Evolutionary conservation across 2,113 vertebrate genomes (phyloP), one percentile per base, ranked within the genome.

Genomic region (Anguilla japonica): DNA sequence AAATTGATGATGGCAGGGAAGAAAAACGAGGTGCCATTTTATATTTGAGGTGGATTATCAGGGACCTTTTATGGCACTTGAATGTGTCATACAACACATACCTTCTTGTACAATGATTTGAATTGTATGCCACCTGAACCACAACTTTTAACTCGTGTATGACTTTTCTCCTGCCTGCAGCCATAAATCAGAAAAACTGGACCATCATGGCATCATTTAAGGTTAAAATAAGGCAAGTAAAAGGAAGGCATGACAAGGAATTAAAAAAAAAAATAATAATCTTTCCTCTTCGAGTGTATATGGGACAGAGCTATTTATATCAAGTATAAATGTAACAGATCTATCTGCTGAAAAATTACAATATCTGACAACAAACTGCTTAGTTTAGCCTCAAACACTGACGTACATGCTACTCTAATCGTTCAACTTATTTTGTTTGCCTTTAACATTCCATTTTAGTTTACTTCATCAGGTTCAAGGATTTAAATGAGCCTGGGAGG

Each of bases 101-200:
- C 75, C 71, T 53, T 85, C 84, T 85, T 80, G 84, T 85, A 79
- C 79, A 85, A 57, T n/a, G 78, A 85, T 85, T 80, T 60, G n/a
- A 85, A 80, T 85, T 85, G 79, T 57, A 85, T 85, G 84, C 56
- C 84, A 57, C 57, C 75, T 46, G 40, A 53, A 80, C 79, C 84
- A 46, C 22, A 46, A 43, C 46, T 80, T 85, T 80, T 41, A 41
- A 57, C 78, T 39, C 34, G 34, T 56, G 84, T 85, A 75, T 80
- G 75, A 80, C 84, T 79, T 43, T 81, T 43, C 79, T 13, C 29
- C 79, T 14, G 50, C 79, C 75, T 40, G 34, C 6, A 40, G 84
- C 22, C 75, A 80, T 85, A 57, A 79, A 85, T 85, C 75, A 85
- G 84, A 26, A 11, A 18, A 60, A 60, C 20, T 56, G 78, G 75